Evolutionary conservation across 37 sponge, comb jelly and placozoan species (phyloP).

Genomic region (Diacarnus erythraeanus): DNA sequence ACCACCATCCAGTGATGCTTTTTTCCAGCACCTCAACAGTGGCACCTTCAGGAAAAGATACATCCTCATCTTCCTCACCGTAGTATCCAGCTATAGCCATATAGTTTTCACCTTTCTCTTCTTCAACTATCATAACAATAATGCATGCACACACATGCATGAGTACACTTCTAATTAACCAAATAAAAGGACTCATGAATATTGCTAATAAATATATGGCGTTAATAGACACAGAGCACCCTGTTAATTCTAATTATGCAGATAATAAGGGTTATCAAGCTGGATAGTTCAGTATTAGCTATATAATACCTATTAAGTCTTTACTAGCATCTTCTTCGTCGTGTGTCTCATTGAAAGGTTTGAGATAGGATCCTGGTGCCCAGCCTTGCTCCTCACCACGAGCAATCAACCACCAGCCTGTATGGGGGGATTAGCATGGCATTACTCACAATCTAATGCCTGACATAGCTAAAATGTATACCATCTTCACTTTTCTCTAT

Average conservation of each 20-base stretch:
- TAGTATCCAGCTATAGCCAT: constrained; percentile 15
- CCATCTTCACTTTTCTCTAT: constrained; percentile 69
- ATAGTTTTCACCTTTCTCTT: constrained; percentile 1
- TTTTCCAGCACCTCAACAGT: constrained; percentile 54
- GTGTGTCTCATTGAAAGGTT: neutral
- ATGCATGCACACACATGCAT: neutral
- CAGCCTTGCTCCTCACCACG: constrained; percentile 48
- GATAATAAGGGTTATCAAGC: too few species aligned
- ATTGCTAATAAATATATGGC: too few species aligned
- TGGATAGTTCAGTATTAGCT: too few species aligned
- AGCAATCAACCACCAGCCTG: constrained; percentile 79
- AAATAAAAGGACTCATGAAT: too few species aligned
- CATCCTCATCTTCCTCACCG: constrained; percentile 45
- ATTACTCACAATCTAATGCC: neutral
- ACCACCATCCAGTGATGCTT: constrained; percentile 75
- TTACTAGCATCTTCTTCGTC: neutral
- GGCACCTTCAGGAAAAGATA: constrained; percentile 39
- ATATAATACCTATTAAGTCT: neutral
- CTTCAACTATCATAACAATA: neutral
- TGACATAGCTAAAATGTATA: constrained; percentile 6
- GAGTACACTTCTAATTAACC: too few species aligned
- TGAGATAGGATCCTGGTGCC: constrained; percentile 65
- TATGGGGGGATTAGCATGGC: neutral
- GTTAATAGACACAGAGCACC: too few species aligned
- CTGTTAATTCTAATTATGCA: too few species aligned